Evolutionary conservation across 2,113 vertebrate species (phyloP).

Genomic region (Cebidichthys violaceus): DNA sequence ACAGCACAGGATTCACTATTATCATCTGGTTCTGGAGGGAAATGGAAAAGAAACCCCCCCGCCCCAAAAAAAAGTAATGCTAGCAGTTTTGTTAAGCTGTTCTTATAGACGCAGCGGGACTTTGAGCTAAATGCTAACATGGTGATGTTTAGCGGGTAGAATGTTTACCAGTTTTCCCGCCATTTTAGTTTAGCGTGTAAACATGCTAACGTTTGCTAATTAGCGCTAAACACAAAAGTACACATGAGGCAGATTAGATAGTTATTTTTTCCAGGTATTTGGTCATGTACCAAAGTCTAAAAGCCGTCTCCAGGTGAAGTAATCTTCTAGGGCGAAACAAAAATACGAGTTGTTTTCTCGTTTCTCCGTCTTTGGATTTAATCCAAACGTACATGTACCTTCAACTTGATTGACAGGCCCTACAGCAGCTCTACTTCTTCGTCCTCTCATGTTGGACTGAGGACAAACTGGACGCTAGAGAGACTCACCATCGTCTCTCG

Average conservation of each 20-base stretch:
- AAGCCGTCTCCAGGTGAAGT: too few species aligned
- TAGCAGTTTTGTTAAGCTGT: neutral
- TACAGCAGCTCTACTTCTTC: too few species aligned
- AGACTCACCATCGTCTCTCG: too few species aligned
- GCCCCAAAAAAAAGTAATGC: neutral
- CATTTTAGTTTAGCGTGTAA: neutral
- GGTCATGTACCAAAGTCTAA: neutral
- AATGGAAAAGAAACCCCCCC: neutral
- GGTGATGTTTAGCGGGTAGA: neutral
- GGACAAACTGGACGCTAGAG: too few species aligned
- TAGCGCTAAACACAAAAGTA: neutral
- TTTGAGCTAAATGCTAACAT: neutral
- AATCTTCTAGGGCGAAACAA: too few species aligned
- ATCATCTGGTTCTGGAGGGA: constrained; percentile 19
- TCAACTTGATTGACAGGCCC: too few species aligned
- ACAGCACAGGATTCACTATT: constrained; percentile 26
- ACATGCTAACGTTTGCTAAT: neutral
- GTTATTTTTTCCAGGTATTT: neutral
- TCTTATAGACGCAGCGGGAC: neutral
- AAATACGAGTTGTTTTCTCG: too few species aligned
- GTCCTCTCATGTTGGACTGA: too few species aligned
- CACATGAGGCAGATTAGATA: neutral
- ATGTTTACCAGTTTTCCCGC: neutral
- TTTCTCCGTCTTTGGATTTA: too few species aligned
- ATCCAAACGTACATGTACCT: too few species aligned